Percentiles rank a stretch among this genome's conserved stretches.
Conservation (phyloP, 2,797 vertebrate species). For the Muscicapa striata region DNA sequence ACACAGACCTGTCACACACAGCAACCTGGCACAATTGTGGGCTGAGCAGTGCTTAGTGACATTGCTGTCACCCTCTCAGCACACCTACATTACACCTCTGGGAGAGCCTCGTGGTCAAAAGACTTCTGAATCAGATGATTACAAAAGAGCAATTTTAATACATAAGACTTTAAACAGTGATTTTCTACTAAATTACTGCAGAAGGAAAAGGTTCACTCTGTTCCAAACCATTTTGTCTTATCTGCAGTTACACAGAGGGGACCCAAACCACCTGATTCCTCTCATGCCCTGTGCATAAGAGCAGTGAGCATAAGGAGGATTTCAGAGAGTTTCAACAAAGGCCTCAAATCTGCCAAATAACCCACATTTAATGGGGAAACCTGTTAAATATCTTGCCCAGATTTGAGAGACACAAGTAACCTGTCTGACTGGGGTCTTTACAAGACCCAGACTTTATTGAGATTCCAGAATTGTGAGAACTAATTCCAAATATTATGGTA, state of each 20-base stretch:
- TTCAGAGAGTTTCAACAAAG: neutral
- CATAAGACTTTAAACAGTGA: rapidly evolving
- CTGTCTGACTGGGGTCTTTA: neutral
- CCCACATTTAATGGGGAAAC: neutral
- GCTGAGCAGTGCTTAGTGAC: neutral
- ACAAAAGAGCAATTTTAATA: neutral
- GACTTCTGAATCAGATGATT: rapidly evolving
- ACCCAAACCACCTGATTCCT: neutral
- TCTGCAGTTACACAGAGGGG: neutral
- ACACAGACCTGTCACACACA: neutral
- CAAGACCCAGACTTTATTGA: neutral
- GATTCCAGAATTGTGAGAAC: neutral
- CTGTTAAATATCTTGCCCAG: neutral
- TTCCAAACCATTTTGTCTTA: neutral
- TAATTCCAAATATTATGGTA: neutral
- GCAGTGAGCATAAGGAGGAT: neutral
- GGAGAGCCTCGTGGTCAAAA: neutral
- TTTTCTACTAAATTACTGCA: neutral
- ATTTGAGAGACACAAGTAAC: neutral
- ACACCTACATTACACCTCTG: neutral
- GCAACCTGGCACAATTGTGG: neutral
- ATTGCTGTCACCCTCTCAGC: neutral
- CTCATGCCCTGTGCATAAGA: neutral
- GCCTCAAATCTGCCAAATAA: neutral
- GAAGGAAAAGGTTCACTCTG: neutral